phyloP scores from a whole-genome alignment of 2,888 invertebrate genomes.

The Dendrolimus pini region DNA sequence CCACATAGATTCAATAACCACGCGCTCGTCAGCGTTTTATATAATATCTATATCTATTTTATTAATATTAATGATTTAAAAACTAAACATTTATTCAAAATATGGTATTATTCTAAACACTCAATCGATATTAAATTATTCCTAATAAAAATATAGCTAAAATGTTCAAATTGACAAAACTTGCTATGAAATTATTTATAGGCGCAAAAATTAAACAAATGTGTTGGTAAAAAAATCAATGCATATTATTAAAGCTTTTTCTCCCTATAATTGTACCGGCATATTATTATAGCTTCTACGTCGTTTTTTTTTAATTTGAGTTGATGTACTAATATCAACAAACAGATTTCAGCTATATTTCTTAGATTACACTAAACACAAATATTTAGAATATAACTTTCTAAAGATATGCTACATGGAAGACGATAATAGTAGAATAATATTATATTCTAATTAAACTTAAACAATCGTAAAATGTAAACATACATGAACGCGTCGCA shows the following conservation, averaged over 20 bases:
- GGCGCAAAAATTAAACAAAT: background rate
- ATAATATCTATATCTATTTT: conserved; percentile 4
- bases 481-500: conserved; percentile 71
- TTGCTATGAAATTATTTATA: background rate
- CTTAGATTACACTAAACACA: too few relatives aligned
- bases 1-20: conserved; percentile 42
- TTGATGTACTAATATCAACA: too few relatives aligned
- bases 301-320: too few relatives aligned
- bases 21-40: conserved; percentile 43
- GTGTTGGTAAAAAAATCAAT: too few relatives aligned
- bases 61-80: conserved; percentile 4
- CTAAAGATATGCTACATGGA: conserved; percentile 28
- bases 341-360: too few relatives aligned
- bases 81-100: conserved; percentile 5
- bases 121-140: background rate
- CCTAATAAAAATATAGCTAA: background rate
- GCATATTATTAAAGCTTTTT: too few relatives aligned
- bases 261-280: too few relatives aligned
- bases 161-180: background rate
- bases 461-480: conserved; percentile 52
- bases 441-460: conserved; percentile 20
- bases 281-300: too few relatives aligned
- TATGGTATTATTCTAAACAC: conserved; percentile 2
- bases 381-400: too few relatives aligned
- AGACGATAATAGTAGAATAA: conserved; percentile 34